Base-by-base conservation (phyloP, 2,888 invertebrate genomes). In the Chloroclystis v-ata region DNA sequence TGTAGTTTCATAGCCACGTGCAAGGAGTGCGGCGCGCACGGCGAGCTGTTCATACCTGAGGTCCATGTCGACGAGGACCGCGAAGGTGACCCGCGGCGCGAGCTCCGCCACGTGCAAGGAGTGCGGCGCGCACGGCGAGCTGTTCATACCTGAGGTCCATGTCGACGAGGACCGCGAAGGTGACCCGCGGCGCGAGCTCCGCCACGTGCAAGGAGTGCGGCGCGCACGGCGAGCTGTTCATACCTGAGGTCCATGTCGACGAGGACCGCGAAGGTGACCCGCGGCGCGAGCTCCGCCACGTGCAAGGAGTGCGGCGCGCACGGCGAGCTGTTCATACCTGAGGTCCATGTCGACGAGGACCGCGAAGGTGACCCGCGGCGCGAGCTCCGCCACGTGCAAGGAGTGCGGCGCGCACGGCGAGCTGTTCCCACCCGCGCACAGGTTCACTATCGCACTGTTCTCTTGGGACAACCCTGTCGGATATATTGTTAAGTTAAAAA, bases 201-300 rank as follows among this genome's bases (percentile, higher is more conserved):
- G 78, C 76, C 0, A 84, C 30, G 47, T 85, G 82, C 59, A 87
- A 56, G 0, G 85, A 82, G 56, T 86, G 82, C 1, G 86, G 86
- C 1, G 81, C 78, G 51, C 82, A 74, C 0, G 83, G 86, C 3
- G 54, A 63, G 12, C 65, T 61, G 0, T 65, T 48, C n/a, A 6
- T 59, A 84, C 87, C 85, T 77, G 35, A 82, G 55, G 13, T 82
- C 82, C 81, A 85, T 72, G 54, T 87, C 86, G 13, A 78, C 67
- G 6, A 85, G 68, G 1, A 81, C 66, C 0, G 65, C 72, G 11
- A 85, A 72, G 1, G 75, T 68, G 37, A 87, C 61, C 1, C 84
- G 66, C 0, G 83, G 80, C 8, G 85, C 85, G 25, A 85, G 57
- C 45, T 79, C 75, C 1, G 78, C 76, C 0, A 84, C 30, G 47